Conservation (phyloP, 1,140 invertebrate species). For the Neodiprion virginianus region DNA sequence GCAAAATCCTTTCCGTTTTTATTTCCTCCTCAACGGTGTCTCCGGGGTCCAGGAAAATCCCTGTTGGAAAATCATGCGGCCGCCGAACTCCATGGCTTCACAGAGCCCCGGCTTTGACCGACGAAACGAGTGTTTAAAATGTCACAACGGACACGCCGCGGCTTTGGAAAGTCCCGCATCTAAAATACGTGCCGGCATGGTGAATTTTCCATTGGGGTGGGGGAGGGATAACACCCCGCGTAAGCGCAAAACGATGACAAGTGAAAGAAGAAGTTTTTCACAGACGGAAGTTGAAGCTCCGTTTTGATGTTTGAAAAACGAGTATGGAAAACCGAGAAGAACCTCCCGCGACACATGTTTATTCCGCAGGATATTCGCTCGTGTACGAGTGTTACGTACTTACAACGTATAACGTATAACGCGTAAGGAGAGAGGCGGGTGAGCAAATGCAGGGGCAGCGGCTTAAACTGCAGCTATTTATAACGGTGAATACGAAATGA, state of each 20-base stretch:
- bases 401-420: too few relatives aligned
- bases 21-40: too few relatives aligned
- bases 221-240: too few relatives aligned
- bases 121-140: neutral
- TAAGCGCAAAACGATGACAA: too few relatives aligned
- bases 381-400: too few relatives aligned
- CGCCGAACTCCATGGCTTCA: neutral
- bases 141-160: neutral
- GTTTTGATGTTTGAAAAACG: too few relatives aligned
- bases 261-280: too few relatives aligned
- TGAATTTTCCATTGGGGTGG: neutral
- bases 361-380: neutral
- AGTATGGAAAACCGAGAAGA: neutral
- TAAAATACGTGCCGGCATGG: neutral
- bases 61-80: too few relatives aligned
- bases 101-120: neutral
- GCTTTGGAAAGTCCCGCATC: neutral
- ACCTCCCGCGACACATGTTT: neutral
- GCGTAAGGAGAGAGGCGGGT: too few relatives aligned
- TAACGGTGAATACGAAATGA: neutral
- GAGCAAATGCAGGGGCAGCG: neutral
- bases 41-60: too few relatives aligned
- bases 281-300: too few relatives aligned
- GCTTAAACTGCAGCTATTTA: conserved; percentile 7
- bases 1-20: too few relatives aligned